Base-by-base conservation (phyloP, 2,797 vertebrate species). In the Allenopithecus nigroviridis region DNA sequence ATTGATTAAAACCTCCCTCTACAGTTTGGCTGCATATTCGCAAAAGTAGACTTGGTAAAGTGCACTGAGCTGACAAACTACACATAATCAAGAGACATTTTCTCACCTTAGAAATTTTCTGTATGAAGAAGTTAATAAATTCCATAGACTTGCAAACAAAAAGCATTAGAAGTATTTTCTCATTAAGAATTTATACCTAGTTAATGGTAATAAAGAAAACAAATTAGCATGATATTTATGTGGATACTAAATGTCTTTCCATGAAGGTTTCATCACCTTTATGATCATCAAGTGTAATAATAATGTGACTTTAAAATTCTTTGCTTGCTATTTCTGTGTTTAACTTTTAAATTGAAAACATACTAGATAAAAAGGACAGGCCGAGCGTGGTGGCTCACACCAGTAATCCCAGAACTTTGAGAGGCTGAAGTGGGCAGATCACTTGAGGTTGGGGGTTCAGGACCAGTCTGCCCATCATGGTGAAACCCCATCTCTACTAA, bases 171-270 rank as follows among this genome's bases (percentile, higher is more conserved):
- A 89, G 5, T 74, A n/a, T 61, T 97, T 50, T 94, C 88, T 89
- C 91, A 97, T 98, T 96, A 97, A 93, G 88, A 98, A 98, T 97
- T 97, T 96, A 97, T 53, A n/a, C 33, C 74, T 6, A 83, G 98
- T 98, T 97, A 97, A 97, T 95, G 87, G 61, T 91, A 98, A 98
- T 72, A 85, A 79, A 97, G 86, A 88, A 96, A 98, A 97, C 68
- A 85, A 98, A 98, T 95, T 97, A 1, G 90, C 94, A 95, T 97
- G 33, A 88, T 81, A 53, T 97, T 94, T 96, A 84, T 87, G 76
- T 81, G 93, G 48, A 90, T 97, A 96, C 79, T 64, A 5, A 19
- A 11, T 95, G 84, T 48, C 50, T 91, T 97, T 91, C 59, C 53
- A 96, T 57, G 43, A 61, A 24, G 80, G 17, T 97, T 97, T 97